Evolutionary conservation across 2,797 vertebrate species (phyloP).

Genomic region (Enteromius mattozi): DNA sequence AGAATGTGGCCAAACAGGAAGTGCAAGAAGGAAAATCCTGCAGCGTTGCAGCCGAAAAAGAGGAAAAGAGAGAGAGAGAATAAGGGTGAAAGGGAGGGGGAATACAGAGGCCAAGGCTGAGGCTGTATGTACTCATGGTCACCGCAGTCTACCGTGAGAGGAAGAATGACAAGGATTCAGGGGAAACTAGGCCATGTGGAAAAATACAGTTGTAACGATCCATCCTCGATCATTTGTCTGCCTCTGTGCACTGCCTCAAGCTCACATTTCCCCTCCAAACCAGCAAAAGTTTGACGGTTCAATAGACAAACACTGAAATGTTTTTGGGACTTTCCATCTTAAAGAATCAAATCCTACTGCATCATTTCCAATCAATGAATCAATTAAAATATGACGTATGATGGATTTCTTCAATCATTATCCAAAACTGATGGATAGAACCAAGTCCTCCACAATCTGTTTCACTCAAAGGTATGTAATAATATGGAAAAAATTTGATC

Average conservation of each 20-base stretch:
- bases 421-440: background rate
- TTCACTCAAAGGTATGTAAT: background rate
- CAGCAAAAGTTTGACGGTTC: background rate
- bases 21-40: conserved; percentile 58
- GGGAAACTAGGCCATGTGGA: conserved; percentile 75
- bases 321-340: conserved; percentile 31
- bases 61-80: conserved; percentile 15
- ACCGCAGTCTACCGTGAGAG: conserved; percentile 60
- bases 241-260: conserved; percentile 14
- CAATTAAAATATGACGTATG: background rate
- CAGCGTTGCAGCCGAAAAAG: conserved; percentile 12
- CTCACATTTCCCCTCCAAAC: conserved; percentile 39
- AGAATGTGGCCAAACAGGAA: conserved; percentile 78
- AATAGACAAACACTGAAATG: conserved; percentile 26
- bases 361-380: background rate
- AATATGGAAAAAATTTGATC: background rate
- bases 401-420: background rate
- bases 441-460: background rate
- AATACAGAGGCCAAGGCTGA: conserved; percentile 45
- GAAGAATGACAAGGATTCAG: conserved; percentile 47
- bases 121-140: conserved; percentile 52
- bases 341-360: background rate
- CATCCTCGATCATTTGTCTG: conserved; percentile 52
- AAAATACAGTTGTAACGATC: conserved; percentile 71
- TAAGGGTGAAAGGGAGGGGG: background rate